A percentile compares a stretch with the other conserved stretches of the same genome.
These are phyloP conservation scores for Alectoris magna DNA, from an alignment of 2,797 vertebrate genomes.

Conservation along the genomic window DNA sequence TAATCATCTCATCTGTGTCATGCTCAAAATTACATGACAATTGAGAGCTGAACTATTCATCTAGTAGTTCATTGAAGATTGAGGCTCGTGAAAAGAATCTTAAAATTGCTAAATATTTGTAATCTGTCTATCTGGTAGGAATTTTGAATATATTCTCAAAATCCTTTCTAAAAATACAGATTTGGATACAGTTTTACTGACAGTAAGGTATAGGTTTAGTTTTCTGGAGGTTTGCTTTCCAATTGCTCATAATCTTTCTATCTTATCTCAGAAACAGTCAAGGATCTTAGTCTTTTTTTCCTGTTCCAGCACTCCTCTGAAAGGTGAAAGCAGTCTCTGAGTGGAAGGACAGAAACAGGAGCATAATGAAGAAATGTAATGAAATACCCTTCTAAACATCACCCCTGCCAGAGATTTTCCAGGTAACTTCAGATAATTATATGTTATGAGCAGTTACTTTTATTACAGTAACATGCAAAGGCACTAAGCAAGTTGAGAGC, in stretches of 20 bases:
- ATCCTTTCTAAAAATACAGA: slow-evolving; percentile 49
- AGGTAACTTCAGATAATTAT: slow-evolving; percentile 12
- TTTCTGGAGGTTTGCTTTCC: slow-evolving; percentile 51
- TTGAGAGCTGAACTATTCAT: neutral
- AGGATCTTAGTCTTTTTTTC: slow-evolving; percentile 29
- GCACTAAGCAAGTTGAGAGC: neutral
- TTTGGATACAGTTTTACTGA: slow-evolving; percentile 21
- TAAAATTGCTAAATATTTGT: slow-evolving; percentile 50
- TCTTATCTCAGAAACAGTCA: slow-evolving; percentile 45
- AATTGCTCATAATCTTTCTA: slow-evolving; percentile 15
- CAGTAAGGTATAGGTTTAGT: slow-evolving; percentile 12
- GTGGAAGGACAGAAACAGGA: neutral
- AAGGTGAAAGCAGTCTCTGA: neutral
- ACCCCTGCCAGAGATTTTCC: neutral
- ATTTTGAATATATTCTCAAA: slow-evolving; percentile 16
- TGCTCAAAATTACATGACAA: slow-evolving; percentile 21
- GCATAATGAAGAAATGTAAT: neutral
- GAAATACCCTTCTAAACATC: neutral
- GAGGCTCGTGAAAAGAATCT: neutral
- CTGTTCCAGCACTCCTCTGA: neutral
- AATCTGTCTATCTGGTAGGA: neutral
- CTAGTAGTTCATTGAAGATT: slow-evolving; percentile 4
- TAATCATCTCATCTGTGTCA: neutral
- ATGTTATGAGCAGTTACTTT: neutral
- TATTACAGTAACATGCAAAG: slow-evolving; percentile 23